Evolutionary conservation across 2,797 vertebrate genomes (phyloP).

Genomic region (Pterois miles): DNA sequence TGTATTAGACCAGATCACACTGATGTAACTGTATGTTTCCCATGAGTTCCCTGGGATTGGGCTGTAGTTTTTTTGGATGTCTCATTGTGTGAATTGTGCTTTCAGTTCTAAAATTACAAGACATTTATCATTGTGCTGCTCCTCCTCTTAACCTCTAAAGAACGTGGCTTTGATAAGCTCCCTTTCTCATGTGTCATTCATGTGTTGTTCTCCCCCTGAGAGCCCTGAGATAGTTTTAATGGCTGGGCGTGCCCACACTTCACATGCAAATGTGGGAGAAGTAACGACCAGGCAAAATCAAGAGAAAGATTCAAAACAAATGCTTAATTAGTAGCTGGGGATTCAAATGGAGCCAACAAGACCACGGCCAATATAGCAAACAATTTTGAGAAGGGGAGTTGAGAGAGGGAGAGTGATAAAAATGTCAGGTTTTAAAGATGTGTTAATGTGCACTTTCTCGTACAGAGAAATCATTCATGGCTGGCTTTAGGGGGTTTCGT

Average conservation of each 20-base stretch:
- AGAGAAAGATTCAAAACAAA: conserved; percentile 74
- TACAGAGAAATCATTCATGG: conserved; percentile 50
- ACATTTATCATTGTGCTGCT: conserved; percentile 24
- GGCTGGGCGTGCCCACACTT: conserved; percentile 58
- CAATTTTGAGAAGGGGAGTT: conserved; percentile 49
- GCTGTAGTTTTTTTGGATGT: background rate
- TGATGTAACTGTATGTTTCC: background rate
- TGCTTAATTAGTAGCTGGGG: conserved; percentile 77
- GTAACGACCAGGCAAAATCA: conserved; percentile 61
- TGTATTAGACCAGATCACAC: conserved; percentile 7
- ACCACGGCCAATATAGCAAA: conserved; percentile 62
- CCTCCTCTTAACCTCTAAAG: conserved; percentile 31
- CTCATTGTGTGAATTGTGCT: background rate
- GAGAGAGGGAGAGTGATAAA: conserved; percentile 45
- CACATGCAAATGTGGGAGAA: conserved; percentile 72
- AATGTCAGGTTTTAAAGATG: conserved; percentile 70
- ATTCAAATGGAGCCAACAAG: conserved; percentile 63
- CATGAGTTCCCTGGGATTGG: background rate
- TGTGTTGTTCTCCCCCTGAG: conserved; percentile 22
- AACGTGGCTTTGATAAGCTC: conserved; percentile 38
- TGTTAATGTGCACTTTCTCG: conserved; percentile 71
- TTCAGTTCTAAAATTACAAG: conserved; percentile 30
- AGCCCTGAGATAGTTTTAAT: conserved; percentile 62
- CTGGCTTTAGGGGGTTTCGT: conserved; percentile 32
- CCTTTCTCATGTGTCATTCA: conserved; percentile 58